Evolutionary conservation across 1,140 invertebrate genomes (phyloP).

Genomic region (Tribolium madens): DNA sequence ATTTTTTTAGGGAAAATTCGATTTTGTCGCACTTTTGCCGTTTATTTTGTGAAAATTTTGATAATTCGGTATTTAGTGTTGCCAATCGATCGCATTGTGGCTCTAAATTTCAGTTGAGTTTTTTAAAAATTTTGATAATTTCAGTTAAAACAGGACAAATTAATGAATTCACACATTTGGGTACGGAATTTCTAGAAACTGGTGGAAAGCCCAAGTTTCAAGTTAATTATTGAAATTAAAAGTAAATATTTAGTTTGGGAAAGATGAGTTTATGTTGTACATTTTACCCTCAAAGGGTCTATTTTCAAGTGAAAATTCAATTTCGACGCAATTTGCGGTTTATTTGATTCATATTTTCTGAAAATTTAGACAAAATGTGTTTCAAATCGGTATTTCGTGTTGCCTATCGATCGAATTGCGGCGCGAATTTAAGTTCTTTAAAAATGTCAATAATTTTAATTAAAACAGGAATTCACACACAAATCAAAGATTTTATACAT

Average conservation of each 20-base stretch:
- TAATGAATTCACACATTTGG: too few relatives aligned
- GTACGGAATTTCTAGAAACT: too few relatives aligned
- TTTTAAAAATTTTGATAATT: too few relatives aligned
- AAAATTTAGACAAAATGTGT: too few relatives aligned
- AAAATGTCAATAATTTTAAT: too few relatives aligned
- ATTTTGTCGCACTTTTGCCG: background rate
- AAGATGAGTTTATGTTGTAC: conserved; percentile 35
- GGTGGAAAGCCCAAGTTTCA: too few relatives aligned
- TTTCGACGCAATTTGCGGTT: background rate
- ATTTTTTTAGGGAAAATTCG: background rate
- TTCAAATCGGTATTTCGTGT: conserved; percentile 7
- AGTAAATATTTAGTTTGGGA: conserved; percentile 62
- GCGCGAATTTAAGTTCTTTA: background rate
- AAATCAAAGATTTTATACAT: too few relatives aligned
- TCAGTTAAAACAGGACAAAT: too few relatives aligned
- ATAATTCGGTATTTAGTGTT: conserved; percentile 7
- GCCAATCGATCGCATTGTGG: background rate
- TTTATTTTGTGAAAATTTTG: background rate
- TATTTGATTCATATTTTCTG: background rate
- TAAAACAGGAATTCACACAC: too few relatives aligned
- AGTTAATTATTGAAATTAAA: too few relatives aligned
- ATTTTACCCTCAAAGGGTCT: background rate
- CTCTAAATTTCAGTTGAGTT: background rate
- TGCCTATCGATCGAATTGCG: background rate
- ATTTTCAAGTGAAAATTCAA: background rate